Percentiles rank a stretch among this genome's conserved stretches.
phyloP scores from a whole-genome alignment of 1,140 invertebrate genomes.

The Melitaea cinxia region DNA sequence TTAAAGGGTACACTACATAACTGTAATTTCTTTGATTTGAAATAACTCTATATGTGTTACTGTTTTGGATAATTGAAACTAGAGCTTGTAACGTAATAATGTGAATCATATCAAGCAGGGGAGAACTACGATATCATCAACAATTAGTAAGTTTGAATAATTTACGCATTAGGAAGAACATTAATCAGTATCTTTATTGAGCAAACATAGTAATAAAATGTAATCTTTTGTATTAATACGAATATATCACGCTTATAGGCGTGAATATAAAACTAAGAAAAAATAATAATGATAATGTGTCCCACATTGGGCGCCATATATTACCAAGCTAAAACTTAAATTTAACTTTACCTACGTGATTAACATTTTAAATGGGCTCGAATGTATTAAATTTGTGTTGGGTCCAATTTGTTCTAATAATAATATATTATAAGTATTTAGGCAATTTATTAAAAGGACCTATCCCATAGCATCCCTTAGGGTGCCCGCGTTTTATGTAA shows the following conservation, averaged over 20 bases:
- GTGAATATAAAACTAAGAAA: not conserved
- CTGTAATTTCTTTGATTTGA: not conserved
- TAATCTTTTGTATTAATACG: too few relatives aligned
- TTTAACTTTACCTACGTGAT: not conserved
- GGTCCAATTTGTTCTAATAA: slow-evolving; percentile 18
- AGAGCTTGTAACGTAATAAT: slow-evolving; percentile 9
- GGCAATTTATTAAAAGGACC: slow-evolving; percentile 35
- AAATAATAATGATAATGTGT: not conserved
- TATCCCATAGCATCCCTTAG: slow-evolving; percentile 32
- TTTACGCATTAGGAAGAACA: not conserved
- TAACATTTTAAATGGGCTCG: slow-evolving; percentile 2
- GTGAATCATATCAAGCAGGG: slow-evolving; percentile 11
- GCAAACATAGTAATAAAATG: too few relatives aligned
- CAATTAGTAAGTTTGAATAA: slow-evolving; percentile 21
- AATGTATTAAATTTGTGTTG: slow-evolving; percentile 6
- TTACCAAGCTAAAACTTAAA: slow-evolving; percentile 16
- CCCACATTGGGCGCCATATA: slow-evolving; percentile 50
- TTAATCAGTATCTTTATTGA: too few relatives aligned
- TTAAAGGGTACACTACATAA: not conserved
- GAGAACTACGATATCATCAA: slow-evolving; percentile 16
- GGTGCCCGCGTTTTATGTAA: slow-evolving; percentile 33
- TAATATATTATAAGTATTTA: slow-evolving; percentile 30
- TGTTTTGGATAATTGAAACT: slow-evolving; percentile 22
- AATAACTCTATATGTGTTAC: slow-evolving; percentile 1
- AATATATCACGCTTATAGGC: too few relatives aligned